These are phyloP conservation scores for Micronycteris hirsuta DNA, from an alignment of 2,113 vertebrate genomes.

Conservation along the genomic window DNA sequence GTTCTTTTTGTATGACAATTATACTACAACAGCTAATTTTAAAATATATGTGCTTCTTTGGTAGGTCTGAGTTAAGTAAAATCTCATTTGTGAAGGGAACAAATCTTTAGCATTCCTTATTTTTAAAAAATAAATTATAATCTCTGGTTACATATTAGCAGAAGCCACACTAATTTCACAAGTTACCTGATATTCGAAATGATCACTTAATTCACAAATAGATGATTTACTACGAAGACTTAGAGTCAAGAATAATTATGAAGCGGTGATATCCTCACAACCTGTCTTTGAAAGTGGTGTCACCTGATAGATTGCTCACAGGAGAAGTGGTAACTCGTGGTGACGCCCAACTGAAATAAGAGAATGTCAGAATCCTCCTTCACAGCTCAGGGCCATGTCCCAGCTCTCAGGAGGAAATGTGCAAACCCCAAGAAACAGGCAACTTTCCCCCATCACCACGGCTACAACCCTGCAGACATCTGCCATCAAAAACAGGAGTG, in stretches of 20 bases:
- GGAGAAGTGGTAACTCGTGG: not conserved
- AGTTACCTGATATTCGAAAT: not conserved
- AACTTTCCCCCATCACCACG: not conserved
- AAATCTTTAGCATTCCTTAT: not conserved
- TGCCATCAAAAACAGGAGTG: rapidly evolving
- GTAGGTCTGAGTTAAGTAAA: not conserved
- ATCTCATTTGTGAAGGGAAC: not conserved
- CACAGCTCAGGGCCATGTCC: not conserved
- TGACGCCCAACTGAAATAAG: not conserved
- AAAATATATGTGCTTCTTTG: not conserved
- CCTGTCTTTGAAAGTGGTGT: not conserved
- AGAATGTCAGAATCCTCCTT: not conserved
- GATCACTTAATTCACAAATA: not conserved
- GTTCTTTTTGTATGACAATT: not conserved
- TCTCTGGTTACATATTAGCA: not conserved
- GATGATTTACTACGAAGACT: not conserved
- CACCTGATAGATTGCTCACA: not conserved
- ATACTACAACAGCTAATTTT: not conserved
- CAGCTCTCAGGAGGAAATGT: not conserved
- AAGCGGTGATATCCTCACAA: not conserved
- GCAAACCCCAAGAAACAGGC: not conserved
- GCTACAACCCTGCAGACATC: not conserved
- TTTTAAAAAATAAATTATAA: not conserved
- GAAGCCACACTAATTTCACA: not conserved
- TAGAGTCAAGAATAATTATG: not conserved